Evolutionary conservation across 1,140 invertebrate species (phyloP).

Genomic region (Drosophila mauritiana): DNA sequence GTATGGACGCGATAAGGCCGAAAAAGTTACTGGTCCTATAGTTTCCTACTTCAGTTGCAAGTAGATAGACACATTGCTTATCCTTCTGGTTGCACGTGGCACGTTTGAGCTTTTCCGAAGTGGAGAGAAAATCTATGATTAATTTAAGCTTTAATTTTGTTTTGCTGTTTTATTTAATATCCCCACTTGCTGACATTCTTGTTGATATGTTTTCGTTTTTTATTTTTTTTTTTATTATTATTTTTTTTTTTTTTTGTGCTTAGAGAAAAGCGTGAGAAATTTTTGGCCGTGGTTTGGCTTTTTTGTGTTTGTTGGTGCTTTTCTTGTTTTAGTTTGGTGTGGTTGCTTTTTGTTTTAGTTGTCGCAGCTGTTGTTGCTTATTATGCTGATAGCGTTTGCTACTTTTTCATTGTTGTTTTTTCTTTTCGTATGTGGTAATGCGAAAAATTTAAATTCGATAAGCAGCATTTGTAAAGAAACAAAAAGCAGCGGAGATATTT

Average conservation of each 20-base stretch:
- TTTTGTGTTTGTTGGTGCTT: conserved; percentile 46
- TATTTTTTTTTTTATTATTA: conserved; percentile 18
- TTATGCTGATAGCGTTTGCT: conserved; percentile 74
- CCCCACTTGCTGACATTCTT: conserved; percentile 20
- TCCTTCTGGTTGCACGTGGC: not conserved
- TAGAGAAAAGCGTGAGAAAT: conserved; percentile 80
- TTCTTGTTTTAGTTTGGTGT: conserved; percentile 57
- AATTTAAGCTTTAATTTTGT: not conserved
- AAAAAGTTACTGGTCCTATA: not conserved
- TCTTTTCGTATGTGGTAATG: conserved; percentile 33
- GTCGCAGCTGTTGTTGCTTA: conserved; percentile 59
- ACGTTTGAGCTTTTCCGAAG: not conserved
- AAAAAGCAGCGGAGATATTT: conserved; percentile 24
- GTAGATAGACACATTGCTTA: not conserved
- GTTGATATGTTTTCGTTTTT: conserved; percentile 34
- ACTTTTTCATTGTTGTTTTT: conserved; percentile 54
- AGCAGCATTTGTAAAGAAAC: conserved; percentile 55
- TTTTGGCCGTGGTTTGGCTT: conserved; percentile 77
- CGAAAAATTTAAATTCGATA: conserved; percentile 77
- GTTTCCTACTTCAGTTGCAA: not conserved
- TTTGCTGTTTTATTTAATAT: conserved; percentile 20
- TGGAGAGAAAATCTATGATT: not conserved
- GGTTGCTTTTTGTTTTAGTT: conserved; percentile 50
- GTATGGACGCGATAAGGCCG: conserved; percentile 2
- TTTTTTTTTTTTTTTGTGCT: conserved; percentile 31